Evolutionary conservation across 1,140 invertebrate genomes (phyloP).

Genomic region (Bombus vancouverensis): DNA sequence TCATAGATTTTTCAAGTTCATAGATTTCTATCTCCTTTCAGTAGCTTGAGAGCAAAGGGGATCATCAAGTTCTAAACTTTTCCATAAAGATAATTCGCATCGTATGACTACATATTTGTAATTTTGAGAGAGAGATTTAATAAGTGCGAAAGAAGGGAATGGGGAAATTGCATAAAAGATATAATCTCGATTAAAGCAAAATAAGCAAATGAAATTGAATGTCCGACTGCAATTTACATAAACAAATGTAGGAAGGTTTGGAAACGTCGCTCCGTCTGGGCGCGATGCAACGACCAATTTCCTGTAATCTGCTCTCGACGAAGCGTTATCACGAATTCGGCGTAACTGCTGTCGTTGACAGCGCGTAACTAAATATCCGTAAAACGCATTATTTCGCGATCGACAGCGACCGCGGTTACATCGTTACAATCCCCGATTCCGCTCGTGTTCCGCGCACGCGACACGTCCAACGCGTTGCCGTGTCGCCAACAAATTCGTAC

Average conservation of each 20-base stretch:
- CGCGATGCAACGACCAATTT: slow-evolving; percentile 23
- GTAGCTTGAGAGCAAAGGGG: too few species aligned
- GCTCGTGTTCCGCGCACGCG: not conserved
- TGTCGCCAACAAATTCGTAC: slow-evolving; percentile 2
- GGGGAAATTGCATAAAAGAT: too few species aligned
- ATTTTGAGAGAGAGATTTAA: too few species aligned
- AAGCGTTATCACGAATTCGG: slow-evolving; percentile 30
- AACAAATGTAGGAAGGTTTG: not conserved
- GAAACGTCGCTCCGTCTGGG: not conserved
- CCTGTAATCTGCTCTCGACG: slow-evolving; percentile 31
- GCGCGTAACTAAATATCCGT: slow-evolving; percentile 38
- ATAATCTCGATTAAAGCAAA: too few species aligned
- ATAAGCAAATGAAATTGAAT: too few species aligned
- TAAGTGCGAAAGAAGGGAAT: too few species aligned
- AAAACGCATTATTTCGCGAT: slow-evolving; percentile 45
- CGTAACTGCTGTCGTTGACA: slow-evolving; percentile 34
- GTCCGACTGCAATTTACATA: not conserved
- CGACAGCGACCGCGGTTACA: slow-evolving; percentile 39
- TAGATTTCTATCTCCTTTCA: too few species aligned
- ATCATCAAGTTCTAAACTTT: too few species aligned
- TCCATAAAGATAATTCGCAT: too few species aligned
- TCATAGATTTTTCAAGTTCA: too few species aligned
- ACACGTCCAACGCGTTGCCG: not conserved
- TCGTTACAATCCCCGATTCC: slow-evolving; percentile 12
- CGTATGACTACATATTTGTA: too few species aligned